Evolutionary conservation across 2,113 vertebrate genomes (phyloP).

Genomic region (Patagioenas fasciata): DNA sequence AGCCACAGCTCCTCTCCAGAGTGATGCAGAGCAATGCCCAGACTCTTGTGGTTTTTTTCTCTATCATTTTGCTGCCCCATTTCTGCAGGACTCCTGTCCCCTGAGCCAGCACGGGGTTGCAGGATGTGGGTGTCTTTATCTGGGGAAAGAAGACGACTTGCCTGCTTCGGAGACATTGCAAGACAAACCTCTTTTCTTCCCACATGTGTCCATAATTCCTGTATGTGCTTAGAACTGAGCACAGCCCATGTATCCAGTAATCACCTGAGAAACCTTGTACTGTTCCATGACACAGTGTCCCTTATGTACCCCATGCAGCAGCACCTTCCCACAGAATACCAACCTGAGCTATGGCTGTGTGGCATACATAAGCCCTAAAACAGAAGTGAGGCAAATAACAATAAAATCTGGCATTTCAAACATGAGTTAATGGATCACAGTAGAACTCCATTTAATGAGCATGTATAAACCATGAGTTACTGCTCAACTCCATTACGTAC

Average conservation of each 20-base stretch:
- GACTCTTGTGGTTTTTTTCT: background rate
- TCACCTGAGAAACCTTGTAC: background rate
- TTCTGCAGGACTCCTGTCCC: background rate
- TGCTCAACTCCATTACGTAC: slow-evolving; percentile 48
- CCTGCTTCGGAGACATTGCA: background rate
- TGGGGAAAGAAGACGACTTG: background rate
- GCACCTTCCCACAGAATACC: background rate
- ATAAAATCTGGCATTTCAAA: slow-evolving; percentile 69
- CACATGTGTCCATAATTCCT: background rate
- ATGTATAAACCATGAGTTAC: slow-evolving; percentile 65
- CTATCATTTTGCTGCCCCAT: background rate
- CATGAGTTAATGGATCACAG: slow-evolving; percentile 56
- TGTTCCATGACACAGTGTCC: background rate
- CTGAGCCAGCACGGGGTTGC: background rate
- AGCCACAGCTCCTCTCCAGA: background rate
- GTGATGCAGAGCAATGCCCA: background rate
- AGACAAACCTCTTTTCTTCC: background rate
- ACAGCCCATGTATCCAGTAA: background rate
- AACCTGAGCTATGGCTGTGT: background rate
- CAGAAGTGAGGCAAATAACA: slow-evolving; percentile 56
- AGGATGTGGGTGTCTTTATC: background rate
- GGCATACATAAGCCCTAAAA: slow-evolving; percentile 32
- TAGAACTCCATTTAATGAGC: slow-evolving; percentile 58
- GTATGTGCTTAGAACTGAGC: background rate
- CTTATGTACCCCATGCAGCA: background rate